phyloP scores from a whole-genome alignment of 1,140 invertebrate genomes.

The Temnothorax longispinosus region DNA sequence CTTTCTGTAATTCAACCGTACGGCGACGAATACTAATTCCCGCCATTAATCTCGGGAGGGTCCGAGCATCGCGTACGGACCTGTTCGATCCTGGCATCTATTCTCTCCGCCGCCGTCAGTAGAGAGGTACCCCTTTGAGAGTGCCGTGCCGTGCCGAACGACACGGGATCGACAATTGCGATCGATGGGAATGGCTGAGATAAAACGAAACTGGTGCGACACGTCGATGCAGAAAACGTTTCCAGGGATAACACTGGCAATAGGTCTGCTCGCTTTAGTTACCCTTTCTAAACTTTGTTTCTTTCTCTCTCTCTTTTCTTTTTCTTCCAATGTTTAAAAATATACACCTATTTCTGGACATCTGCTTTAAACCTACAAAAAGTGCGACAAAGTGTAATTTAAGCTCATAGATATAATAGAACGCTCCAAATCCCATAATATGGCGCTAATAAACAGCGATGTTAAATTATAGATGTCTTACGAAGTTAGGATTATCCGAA shows the following conservation, averaged over 20 bases:
- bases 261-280: conserved; percentile 15
- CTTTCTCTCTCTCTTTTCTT: not conserved
- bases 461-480: not conserved
- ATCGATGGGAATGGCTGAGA: conserved; percentile 47
- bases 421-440: not conserved
- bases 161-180: conserved; percentile 52
- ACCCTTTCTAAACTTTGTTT: conserved; percentile 1
- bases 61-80: conserved; percentile 74
- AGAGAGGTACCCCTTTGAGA: conserved; percentile 62
- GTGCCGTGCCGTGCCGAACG: conserved; percentile 37
- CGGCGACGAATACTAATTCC: conserved; percentile 82
- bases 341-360: not conserved
- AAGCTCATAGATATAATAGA: not conserved
- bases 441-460: not conserved
- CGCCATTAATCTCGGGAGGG: conserved; percentile 78
- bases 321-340: not conserved
- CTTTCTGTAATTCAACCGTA: conserved; percentile 82
- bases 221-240: conserved; percentile 26
- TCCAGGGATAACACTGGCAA: not conserved
- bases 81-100: conserved; percentile 64
- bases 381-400: not conserved
- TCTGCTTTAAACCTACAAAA: conserved; percentile 11
- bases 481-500: not conserved
- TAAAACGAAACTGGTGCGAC: conserved; percentile 30
- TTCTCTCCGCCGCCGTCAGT: conserved; percentile 59